Conservation (phyloP, 2,797 vertebrate species). For the Benthosema pterotum region DNA sequence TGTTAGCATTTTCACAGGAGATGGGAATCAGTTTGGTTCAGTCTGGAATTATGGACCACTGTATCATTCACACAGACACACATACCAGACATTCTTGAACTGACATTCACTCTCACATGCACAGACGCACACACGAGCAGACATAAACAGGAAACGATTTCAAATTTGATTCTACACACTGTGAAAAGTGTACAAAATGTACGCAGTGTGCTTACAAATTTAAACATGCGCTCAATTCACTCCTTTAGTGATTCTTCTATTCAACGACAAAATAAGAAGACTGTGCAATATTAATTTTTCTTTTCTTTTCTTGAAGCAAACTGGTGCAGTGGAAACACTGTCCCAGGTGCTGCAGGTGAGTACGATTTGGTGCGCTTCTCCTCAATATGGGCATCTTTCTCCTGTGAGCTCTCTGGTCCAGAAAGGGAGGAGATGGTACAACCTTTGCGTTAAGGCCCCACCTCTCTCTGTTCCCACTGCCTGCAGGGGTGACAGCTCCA, state of each 20-base stretch:
- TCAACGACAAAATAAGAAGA: conserved; percentile 50
- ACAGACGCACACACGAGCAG: conserved; percentile 22
- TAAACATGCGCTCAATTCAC: conserved; percentile 38
- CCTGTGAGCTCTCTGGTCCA: conserved; percentile 6
- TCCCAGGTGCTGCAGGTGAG: conserved; percentile 36
- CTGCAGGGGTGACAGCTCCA: conserved; percentile 16
- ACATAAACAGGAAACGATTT: conserved; percentile 40
- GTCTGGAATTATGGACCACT: conserved; percentile 52
- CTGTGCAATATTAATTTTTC: conserved; percentile 66
- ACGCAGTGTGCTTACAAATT: too few species aligned
- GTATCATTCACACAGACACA: conserved; percentile 19
- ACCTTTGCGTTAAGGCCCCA: conserved; percentile 13
- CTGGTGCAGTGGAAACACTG: conserved; percentile 60
- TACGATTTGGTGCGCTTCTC: conserved; percentile 21
- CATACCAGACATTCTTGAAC: conserved; percentile 15
- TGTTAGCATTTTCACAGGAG: conserved; percentile 47
- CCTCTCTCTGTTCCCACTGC: not conserved
- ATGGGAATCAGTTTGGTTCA: conserved; percentile 60
- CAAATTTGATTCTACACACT: conserved; percentile 46
- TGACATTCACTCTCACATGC: conserved; percentile 15
- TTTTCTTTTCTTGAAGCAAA: conserved; percentile 54
- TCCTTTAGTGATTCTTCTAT: conserved; percentile 62
- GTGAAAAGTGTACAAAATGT: conserved; percentile 33
- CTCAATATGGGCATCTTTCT: not conserved
- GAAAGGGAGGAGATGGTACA: conserved; percentile 19